A percentile compares a stretch with the other conserved stretches of the same genome.
Conservation (phyloP, 2,797 vertebrate species). For the Paratrypauchen microcephalus region DNA sequence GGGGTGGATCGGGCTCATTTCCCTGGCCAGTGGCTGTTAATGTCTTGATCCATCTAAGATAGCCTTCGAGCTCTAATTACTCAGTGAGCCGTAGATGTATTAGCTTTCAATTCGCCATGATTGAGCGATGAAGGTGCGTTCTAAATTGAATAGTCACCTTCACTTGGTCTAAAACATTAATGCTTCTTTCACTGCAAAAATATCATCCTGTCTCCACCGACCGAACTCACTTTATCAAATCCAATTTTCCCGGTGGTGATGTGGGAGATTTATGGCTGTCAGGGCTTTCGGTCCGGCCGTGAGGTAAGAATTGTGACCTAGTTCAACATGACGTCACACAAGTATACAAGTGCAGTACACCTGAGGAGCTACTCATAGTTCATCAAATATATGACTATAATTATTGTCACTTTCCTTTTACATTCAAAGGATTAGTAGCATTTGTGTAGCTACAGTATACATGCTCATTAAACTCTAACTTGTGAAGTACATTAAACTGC, state of each 20-base stretch:
- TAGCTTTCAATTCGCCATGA: slow-evolving; percentile 52
- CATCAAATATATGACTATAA: no score
- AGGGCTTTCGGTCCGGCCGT: slow-evolving; percentile 18
- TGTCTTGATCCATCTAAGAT: slow-evolving; percentile 70
- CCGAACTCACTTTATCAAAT: slow-evolving; percentile 62
- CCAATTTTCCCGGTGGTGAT: slow-evolving; percentile 35
- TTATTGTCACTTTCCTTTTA: no score
- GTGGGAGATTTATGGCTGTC: slow-evolving; percentile 46
- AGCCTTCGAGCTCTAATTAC: slow-evolving; percentile 69
- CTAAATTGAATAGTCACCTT: slow-evolving; percentile 62
- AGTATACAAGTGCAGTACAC: neutral
- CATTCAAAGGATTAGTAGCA: no score
- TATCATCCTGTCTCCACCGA: slow-evolving; percentile 38
- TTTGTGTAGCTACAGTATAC: no score
- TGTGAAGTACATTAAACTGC: no score
- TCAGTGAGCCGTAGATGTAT: slow-evolving; percentile 63
- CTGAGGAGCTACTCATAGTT: no score
- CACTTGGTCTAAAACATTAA: slow-evolving; percentile 59
- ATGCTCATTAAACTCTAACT: no score
- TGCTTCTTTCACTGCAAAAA: slow-evolving; percentile 43
- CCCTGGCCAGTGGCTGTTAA: slow-evolving; percentile 63
- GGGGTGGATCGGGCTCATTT: slow-evolving; percentile 70
- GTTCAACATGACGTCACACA: neutral
- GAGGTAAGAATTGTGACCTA: neutral
- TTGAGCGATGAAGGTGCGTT: slow-evolving; percentile 47